A percentile compares a stretch with the other conserved stretches of the same genome.
Evolutionary conservation across 2,888 invertebrate genomes (phyloP).

Genomic region (Caenorhabditis becei): DNA sequence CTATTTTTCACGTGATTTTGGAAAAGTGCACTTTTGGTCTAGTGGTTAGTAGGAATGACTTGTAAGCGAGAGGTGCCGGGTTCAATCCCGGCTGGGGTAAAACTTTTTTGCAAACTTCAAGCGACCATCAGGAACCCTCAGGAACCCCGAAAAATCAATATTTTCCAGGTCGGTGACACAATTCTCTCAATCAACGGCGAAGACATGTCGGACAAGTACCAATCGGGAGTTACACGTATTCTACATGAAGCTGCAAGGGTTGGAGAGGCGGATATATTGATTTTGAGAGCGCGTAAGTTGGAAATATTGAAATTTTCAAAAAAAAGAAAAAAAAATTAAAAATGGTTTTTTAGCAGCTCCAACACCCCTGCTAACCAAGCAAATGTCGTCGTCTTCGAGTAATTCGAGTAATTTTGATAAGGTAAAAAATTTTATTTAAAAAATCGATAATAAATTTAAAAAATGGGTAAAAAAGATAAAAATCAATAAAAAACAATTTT

Average conservation of each 20-base stretch:
- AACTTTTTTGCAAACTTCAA: no score
- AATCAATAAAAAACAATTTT: no score
- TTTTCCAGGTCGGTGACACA: constrained; percentile 80
- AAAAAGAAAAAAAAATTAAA: background rate
- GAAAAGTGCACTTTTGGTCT: background rate
- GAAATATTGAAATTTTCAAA: background rate
- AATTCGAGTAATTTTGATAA: constrained; percentile 52
- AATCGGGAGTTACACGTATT: constrained; percentile 79
- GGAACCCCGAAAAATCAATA: no score
- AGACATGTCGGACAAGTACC: constrained; percentile 77
- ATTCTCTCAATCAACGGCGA: constrained; percentile 81
- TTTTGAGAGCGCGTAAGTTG: constrained; percentile 64
- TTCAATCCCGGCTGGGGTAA: background rate
- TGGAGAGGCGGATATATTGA: constrained; percentile 69
- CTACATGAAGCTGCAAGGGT: constrained; percentile 78
- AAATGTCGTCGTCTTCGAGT: constrained; percentile 43
- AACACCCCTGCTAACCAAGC: constrained; percentile 36
- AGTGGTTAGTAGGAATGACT: background rate
- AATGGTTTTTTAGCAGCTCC: constrained; percentile 39
- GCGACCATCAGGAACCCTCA: no score
- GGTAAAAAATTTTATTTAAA: background rate
- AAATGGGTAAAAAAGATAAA: no score
- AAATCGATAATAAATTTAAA: background rate
- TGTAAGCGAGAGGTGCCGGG: background rate
- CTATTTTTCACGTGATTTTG: background rate